phyloP scores from a whole-genome alignment of 2,888 invertebrate species.

The Nasonovia ribisnigri region DNA sequence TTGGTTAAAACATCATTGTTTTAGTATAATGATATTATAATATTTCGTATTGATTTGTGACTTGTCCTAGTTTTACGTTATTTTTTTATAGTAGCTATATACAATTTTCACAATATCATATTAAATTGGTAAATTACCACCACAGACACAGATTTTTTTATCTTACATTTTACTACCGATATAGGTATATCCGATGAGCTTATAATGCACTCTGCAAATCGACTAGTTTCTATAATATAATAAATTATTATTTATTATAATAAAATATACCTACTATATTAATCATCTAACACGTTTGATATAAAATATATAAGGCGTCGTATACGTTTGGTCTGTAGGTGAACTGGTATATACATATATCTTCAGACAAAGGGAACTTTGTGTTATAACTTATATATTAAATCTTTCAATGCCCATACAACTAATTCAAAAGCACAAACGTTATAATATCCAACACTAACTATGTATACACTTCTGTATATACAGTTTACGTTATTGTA shows the following conservation, averaged over 20 bases:
- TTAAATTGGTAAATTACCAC: too few relatives aligned
- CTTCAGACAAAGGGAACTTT: neutral
- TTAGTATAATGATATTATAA: too few relatives aligned
- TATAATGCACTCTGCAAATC: neutral
- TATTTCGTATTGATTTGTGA: too few relatives aligned
- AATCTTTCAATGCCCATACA: neutral
- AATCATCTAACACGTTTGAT: neutral
- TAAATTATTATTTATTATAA: neutral
- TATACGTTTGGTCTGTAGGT: neutral
- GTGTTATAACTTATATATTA: neutral
- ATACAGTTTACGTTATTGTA: neutral
- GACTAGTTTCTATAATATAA: too few relatives aligned
- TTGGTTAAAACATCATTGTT: too few relatives aligned
- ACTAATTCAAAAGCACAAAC: neutral
- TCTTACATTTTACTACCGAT: neutral
- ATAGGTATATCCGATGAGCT: neutral
- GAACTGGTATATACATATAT: neutral
- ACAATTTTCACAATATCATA: too few relatives aligned
- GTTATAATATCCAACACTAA: neutral
- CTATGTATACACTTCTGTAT: neutral
- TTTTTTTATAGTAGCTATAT: too few relatives aligned
- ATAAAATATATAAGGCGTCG: neutral
- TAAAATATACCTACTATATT: neutral
- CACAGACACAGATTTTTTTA: neutral
- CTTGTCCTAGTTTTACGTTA: too few relatives aligned